Conservation (phyloP, 2,797 vertebrate species). For the Gymnopithys bicolor region DNA sequence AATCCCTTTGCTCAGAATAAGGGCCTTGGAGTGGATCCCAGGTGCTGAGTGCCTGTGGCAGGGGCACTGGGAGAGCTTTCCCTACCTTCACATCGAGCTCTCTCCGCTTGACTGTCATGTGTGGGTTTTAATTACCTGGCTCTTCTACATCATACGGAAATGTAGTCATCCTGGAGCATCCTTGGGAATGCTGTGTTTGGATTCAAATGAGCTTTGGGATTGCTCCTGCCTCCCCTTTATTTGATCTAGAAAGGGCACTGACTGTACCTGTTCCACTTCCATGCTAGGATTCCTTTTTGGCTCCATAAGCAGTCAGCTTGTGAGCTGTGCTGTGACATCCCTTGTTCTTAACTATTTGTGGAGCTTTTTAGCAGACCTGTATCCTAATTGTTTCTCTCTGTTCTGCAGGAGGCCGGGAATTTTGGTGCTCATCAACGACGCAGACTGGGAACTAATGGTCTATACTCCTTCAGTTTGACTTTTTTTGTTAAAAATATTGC, state of each 20-base stretch:
- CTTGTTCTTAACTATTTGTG: slow-evolving; percentile 49
- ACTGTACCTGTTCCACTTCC: slow-evolving; percentile 40
- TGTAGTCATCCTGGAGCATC: slow-evolving; percentile 5
- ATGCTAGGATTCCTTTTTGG: slow-evolving; percentile 14
- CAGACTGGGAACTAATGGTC: slow-evolving; percentile 99
- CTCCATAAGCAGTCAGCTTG: not conserved
- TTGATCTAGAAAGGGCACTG: slow-evolving; percentile 56
- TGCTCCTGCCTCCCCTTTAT: slow-evolving; percentile 40
- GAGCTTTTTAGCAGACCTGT: slow-evolving; percentile 10
- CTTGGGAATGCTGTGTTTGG: slow-evolving; percentile 21
- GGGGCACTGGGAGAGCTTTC: not conserved
- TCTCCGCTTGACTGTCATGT: not conserved
- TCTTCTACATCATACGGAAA: not conserved
- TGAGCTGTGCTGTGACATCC: slow-evolving; percentile 27
- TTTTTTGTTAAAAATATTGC: slow-evolving; percentile 32
- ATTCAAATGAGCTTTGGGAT: slow-evolving; percentile 52
- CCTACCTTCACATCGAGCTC: not conserved
- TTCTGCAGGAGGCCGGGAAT: slow-evolving; percentile 93
- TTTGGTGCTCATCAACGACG: slow-evolving; percentile 95
- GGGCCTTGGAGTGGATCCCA: slow-evolving; percentile 42
- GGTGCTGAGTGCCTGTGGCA: not conserved
- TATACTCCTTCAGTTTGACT: slow-evolving; percentile 72
- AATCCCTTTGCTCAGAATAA: slow-evolving; percentile 56
- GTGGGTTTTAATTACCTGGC: slow-evolving; percentile 53
- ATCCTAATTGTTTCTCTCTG: slow-evolving; percentile 59